Evolutionary conservation across 2,888 invertebrate species (phyloP), one percentile per base, ranked within the genome.

Genomic region (Hypsopygia costalis): DNA sequence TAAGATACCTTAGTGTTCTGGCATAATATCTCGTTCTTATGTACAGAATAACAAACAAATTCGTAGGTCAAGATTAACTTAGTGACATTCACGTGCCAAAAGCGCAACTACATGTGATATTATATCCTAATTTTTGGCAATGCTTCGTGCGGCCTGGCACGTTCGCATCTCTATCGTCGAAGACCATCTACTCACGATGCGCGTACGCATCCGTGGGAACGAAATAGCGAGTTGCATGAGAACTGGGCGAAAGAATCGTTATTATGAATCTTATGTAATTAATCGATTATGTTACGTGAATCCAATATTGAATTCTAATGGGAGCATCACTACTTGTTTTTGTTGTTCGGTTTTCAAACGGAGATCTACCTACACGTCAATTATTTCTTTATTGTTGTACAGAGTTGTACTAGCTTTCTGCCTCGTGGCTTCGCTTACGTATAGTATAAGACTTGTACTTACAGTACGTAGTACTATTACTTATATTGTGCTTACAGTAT

Each of bases 141-240:
- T 55, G 52, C 55, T 57, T 58, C 39, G 39, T 39, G 53, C 53
- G 53, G 55, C 63, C 55, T 55, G 55, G 68, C 78, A 76, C 74
- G 78, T 65, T 61, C 62, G 60, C 58, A 55, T 60, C 58, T 55
- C 60, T 78, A 76, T 75, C 78, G 62, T 51, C 57, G 67, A 75
- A 74, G 69, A 74, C 50, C 72, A 78, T 79, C 72, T 64, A 40
- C 66, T 72, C 81, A 79, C 79, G 80, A 70, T 46, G 55, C 60
- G 58, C 55, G 11, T 27, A 55, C 54, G 52, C 55, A 58, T 35
- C 43, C 69, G 69, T 71, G 74, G 60, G 70, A 73, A 72, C 44
- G 27, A 36, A 35, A 8, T 33, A 12, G 41, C 27, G 25, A 34
- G 20, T 8, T 36, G 34, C 43, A 41, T 51, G 51, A 41, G 49